Base-by-base conservation (phyloP, 2,113 vertebrate genomes). In the Columba janthina region DNA sequence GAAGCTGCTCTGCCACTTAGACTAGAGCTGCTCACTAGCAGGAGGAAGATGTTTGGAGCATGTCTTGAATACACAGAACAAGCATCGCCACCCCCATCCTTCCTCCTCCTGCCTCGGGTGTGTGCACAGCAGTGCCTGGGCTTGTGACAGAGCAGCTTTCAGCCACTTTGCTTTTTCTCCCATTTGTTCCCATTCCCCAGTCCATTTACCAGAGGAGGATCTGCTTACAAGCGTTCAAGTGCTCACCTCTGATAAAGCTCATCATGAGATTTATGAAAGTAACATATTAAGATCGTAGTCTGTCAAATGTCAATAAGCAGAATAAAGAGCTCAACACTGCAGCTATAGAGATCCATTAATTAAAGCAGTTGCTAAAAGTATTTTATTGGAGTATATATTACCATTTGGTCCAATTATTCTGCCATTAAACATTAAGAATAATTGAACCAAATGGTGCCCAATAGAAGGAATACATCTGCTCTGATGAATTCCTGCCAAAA, bases 341-440 rank as follows among this genome's bases (percentile, higher is more conserved):
- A 90, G 77, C 93, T 95, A 74, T 0, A 76, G 85, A 87, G 67
- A 90, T 70, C 65, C 64, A 67, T 92, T 90, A 96, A 92, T 95
- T 95, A 97, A 97, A 97, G 85, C 92, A 93, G 91, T 96, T 96
- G 87, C 96, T 89, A 82, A 57, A 93, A 94, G 81, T 69, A 94
- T 95, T 97, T 94, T 93, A 97, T 95, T 95, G 87, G 56, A 72
- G n/a, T 88, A 92, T 97, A 91, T 81, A 96, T 95, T 96, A 89
- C 89, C 86, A 92, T 96, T 97, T 96, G n/a, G 56, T 90, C 89
- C 95, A 96, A 95, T 97, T 94, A 97, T 96, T 87, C 90, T 95
- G 88, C 85, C 92, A 89, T 96, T 97, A 96, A 97, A 94, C 89
- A 96, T 93, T 96, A 95, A 95, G 74, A 96, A 97, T 91, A 89